Evolutionary conservation across 1,140 invertebrate species (phyloP).

Genomic region (Aculops lycopersici): DNA sequence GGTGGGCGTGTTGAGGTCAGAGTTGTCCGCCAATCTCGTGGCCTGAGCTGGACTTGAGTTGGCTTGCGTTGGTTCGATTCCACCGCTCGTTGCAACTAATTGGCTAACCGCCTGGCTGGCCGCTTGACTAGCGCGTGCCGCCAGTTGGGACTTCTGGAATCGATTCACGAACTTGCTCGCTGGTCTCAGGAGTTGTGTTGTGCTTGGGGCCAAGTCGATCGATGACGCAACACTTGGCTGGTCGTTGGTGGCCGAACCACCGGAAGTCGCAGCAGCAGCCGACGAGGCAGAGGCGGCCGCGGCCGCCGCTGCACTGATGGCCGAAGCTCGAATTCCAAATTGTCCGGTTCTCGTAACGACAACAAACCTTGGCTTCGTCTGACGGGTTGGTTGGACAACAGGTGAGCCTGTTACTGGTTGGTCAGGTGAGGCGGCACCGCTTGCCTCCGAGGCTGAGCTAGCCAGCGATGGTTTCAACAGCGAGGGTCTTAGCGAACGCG

Average conservation of each 20-base stretch:
- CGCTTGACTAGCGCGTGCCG: no score
- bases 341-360: conserved; percentile 10
- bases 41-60: no score
- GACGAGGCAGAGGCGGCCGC: neutral
- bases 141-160: conserved; percentile 1
- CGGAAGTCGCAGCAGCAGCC: neutral
- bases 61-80: no score
- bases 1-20: neutral
- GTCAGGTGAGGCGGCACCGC: neutral
- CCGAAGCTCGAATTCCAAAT: neutral
- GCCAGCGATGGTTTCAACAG: neutral
- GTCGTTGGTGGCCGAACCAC: neutral
- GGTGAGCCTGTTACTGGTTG: neutral
- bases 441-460: neutral
- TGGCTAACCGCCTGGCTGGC: no score
- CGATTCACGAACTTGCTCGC: conserved; percentile 3
- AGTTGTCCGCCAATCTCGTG: neutral
- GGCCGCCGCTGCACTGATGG: neutral
- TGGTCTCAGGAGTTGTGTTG: conserved; percentile 5
- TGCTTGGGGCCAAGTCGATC: conserved; percentile 6
- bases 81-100: no score
- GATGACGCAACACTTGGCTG: neutral
- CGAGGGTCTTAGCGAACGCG: neutral
- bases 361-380: conserved; percentile 9
- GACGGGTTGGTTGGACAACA: conserved; percentile 1